Base-by-base conservation (phyloP, 2,797 vertebrate species). In the Poeciliopsis infans region DNA sequence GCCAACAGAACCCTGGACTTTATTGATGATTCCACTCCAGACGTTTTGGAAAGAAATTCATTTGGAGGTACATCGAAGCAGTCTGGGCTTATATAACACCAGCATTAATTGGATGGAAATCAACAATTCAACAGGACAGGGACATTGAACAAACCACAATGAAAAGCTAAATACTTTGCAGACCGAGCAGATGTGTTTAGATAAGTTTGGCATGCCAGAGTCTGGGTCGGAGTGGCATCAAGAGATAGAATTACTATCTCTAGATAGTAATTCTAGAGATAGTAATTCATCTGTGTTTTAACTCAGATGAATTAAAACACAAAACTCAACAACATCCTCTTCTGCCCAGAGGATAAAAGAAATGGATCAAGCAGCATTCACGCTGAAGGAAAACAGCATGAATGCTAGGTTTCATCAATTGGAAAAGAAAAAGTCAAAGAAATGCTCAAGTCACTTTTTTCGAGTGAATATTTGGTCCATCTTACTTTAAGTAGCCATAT, bases 1-100 rank as follows among this genome's bases (percentile, higher is more conserved):
- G 80, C 71, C 72, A 74, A 31, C n/a, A n/a, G 43, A 78, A 74
- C 76, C 31, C 39, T 33, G 41, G 31, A 55, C 5, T 61, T 80
- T 71, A 70, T 61, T 55, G 75, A 76, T 46, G 71, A 74, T 28
- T 80, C 43, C 13, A 61, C 51, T 51, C n/a, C 28, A 61, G 75
- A 71, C 7, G 4, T 72, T 77, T 53, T 53, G 55, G 47, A 46
- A 71, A 71, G 66, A 41, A 78, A 12, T 70, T 4, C 69, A 69
- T 23, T 45, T 39, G 72, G 23, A 55, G 10, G 46, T 33, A 20
- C 25, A 72, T 2, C 28, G 25, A n/a, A 74, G 41, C 70, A 68
- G 47, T 3, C 69, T 76, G 36, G 18, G n/a, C 45, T 18, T 33
- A 39, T 10, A 33, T 13, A 51, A 51, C 20, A 7, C n/a, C 36